phyloP scores from a whole-genome alignment of 2,888 invertebrate genomes.

The Notocelia uddmanniana region DNA sequence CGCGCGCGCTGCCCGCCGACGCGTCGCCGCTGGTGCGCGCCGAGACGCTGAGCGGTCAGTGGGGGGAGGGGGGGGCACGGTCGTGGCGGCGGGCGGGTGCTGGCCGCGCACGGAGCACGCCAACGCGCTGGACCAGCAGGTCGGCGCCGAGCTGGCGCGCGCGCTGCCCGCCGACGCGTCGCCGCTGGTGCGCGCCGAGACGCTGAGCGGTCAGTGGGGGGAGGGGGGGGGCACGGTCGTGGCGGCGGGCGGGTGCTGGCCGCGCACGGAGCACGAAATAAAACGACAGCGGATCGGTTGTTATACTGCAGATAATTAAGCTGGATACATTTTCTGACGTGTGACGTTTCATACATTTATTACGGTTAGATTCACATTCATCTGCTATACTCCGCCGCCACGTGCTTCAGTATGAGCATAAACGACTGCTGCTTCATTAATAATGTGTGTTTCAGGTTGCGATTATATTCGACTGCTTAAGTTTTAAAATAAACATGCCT shows the following conservation, averaged over 20 bases:
- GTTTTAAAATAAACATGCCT: no score
- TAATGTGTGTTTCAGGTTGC: no score
- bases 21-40: slow-evolving; percentile 95
- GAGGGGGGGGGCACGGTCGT: slow-evolving; percentile 95
- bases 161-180: slow-evolving; percentile 93
- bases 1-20: slow-evolving; percentile 90
- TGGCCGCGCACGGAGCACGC: slow-evolving; percentile 95
- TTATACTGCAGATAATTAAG: no score
- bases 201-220: slow-evolving; percentile 90
- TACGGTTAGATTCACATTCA: no score
- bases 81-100: slow-evolving; percentile 93
- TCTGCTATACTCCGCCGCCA: no score
- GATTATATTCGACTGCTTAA: no score
- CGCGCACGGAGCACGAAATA: slow-evolving; percentile 96
- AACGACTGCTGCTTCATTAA: no score
- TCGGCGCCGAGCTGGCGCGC: slow-evolving; percentile 94
- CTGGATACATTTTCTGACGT: no score
- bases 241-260: slow-evolving; percentile 90
- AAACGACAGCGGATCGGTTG: no score
- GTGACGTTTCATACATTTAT: no score
- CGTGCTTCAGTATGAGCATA: no score
- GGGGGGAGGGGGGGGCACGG: slow-evolving; percentile 90
- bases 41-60: slow-evolving; percentile 93
- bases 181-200: slow-evolving; percentile 94
- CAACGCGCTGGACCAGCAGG: slow-evolving; percentile 96